Evolutionary conservation across 2,113 vertebrate species (phyloP), one percentile per base, ranked within the genome.

Genomic region (Hiodon alosoides): DNA sequence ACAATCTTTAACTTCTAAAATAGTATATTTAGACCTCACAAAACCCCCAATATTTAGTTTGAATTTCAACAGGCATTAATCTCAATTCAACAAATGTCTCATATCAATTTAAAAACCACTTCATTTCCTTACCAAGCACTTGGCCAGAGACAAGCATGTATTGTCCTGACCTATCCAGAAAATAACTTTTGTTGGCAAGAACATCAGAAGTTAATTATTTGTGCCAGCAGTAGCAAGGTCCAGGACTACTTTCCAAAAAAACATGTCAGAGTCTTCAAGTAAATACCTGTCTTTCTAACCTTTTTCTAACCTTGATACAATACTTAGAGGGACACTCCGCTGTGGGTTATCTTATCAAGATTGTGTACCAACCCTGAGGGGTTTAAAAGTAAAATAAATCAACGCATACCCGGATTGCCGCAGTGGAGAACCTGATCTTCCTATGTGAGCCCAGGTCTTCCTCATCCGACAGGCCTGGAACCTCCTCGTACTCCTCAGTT

Each of bases 391-490:
- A 31, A 17, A 61, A 57, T 31, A 31, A 61, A 7, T 62, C 31
- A 59, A 61, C 51, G 78, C 88, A 85, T 89, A 94, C 95, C 91
- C 90, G 89, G 79, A 97, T 96, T 66, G 95, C 94, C 53, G 90
- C 86, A n/a, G 89, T 93, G 57, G 94, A 96, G 85, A 97, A 97
- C 81, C 87, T 88, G 72, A 97, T 94, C 86, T 88, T 94, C 83
- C 93, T 88, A 72, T 87, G 86, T 48, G 83, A 77, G 5, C 69
- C 84, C 31, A 86, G 85, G n/a, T 93, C 90, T 64, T 97, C 95
- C 78, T 96, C 95, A 80, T 95, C 94, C 6, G 94, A 94, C 60
- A 97, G 89, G 74, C 94, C 94, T 68, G 88, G 87, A 75, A 88
- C 84, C 81, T 94, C 92, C 46, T 94, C 93, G 69, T 92, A 94